Evolutionary conservation across 2,797 vertebrate species (phyloP).

Genomic region (Pristis pectinata): DNA sequence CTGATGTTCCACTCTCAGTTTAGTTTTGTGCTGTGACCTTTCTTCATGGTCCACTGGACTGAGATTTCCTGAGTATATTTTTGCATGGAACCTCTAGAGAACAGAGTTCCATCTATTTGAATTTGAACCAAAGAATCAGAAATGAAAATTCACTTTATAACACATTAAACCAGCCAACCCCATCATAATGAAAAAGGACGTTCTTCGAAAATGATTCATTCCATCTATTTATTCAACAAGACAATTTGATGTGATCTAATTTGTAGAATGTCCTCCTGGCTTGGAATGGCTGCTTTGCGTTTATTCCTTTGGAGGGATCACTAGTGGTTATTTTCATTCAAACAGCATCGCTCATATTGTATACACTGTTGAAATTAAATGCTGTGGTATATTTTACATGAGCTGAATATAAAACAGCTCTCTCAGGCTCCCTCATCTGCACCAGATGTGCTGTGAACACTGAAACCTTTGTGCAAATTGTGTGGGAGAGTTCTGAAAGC

Average conservation of each 20-base stretch:
- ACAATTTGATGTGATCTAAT: constrained; percentile 12
- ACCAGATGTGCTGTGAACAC: constrained; percentile 24
- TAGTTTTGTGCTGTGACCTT: neutral
- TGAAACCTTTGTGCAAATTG: constrained; percentile 20
- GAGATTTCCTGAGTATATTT: constrained; percentile 1
- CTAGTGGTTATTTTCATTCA: constrained; percentile 10
- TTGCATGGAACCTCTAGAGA: neutral
- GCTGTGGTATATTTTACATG: constrained; percentile 2
- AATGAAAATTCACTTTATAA: neutral
- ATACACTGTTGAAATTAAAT: neutral
- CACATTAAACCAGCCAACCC: neutral
- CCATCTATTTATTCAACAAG: neutral
- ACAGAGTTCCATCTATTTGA: neutral
- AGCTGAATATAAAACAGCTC: neutral
- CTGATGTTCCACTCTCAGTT: neutral
- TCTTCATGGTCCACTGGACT: neutral
- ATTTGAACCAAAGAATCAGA: neutral
- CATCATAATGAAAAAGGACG: neutral
- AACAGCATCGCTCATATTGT: neutral
- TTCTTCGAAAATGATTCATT: neutral
- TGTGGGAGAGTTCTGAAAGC: constrained; percentile 13
- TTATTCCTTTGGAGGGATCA: neutral
- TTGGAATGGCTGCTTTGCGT: neutral
- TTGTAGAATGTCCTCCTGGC: neutral
- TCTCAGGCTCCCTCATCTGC: neutral